A percentile compares a stretch with the other conserved stretches of the same genome.
Conservation (phyloP, 2,888 invertebrate genomes). For the Diadromus collaris region DNA sequence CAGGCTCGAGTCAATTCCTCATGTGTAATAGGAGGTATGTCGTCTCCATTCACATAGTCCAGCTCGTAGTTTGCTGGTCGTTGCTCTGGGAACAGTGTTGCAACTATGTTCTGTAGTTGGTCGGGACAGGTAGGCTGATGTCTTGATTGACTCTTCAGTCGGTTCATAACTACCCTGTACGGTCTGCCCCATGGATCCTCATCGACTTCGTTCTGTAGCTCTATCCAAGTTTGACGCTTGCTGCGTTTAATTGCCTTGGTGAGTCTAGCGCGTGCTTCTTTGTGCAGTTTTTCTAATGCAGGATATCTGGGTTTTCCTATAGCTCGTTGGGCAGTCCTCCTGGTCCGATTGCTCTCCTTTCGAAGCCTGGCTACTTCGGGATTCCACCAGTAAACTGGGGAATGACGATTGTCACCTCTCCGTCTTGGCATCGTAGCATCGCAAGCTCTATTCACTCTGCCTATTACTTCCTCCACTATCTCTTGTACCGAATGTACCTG, state of each 20-base stretch:
- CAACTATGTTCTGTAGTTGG: slow-evolving; percentile 53
- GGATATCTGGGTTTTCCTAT: background rate
- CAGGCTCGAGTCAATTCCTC: slow-evolving; percentile 52
- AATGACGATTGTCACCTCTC: background rate
- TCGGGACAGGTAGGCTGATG: slow-evolving; percentile 49
- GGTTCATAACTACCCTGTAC: slow-evolving; percentile 48
- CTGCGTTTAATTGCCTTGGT: slow-evolving; percentile 38
- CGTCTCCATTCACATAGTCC: background rate
- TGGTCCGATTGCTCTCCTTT: background rate
- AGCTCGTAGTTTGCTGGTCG: background rate
- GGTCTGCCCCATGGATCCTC: slow-evolving; percentile 48
- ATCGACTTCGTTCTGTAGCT: slow-evolving; percentile 35
- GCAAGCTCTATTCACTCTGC: slow-evolving; percentile 44
- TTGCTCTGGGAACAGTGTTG: slow-evolving; percentile 58
- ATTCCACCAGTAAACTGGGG: background rate
- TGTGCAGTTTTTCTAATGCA: slow-evolving; percentile 33
- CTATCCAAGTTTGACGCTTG: slow-evolving; percentile 23
- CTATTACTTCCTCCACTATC: slow-evolving; percentile 20
- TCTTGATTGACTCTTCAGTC: slow-evolving; percentile 31
- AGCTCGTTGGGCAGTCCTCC: background rate
- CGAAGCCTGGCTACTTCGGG: background rate
- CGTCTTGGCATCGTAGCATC: slow-evolving; percentile 55
- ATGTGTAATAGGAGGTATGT: slow-evolving; percentile 41
- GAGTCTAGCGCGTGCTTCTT: slow-evolving; percentile 23
- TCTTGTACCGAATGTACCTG: slow-evolving; percentile 26